Conservation (phyloP, 2,888 invertebrate species). For the Ernsta delagoae region DNA sequence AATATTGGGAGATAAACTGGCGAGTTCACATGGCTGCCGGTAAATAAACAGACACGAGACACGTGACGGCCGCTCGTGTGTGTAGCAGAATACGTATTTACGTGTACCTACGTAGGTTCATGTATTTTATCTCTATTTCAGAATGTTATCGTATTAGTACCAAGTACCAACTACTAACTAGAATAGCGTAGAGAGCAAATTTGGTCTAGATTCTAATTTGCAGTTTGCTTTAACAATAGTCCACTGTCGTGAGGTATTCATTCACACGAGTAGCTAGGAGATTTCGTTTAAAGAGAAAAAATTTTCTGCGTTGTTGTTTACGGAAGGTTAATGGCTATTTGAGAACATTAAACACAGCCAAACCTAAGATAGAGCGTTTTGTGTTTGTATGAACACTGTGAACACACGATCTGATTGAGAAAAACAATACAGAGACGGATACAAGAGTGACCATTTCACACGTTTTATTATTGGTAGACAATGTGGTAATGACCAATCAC, state of each 20-base stretch:
- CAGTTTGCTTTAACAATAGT: conserved; percentile 27
- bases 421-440: too few species aligned
- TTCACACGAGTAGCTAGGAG: background rate
- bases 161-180: too few species aligned
- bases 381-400: conserved; percentile 38
- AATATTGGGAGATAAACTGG: conserved; percentile 49
- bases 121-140: conserved; percentile 33
- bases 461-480: too few species aligned
- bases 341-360: conserved; percentile 43
- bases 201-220: conserved; percentile 22
- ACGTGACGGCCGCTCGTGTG: conserved; percentile 48
- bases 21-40: conserved; percentile 54
- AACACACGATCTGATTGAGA: too few species aligned
- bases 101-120: background rate
- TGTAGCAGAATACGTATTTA: too few species aligned
- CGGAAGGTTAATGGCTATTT: conserved; percentile 21
- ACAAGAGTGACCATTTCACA: too few species aligned
- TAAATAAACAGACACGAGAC: conserved; percentile 56
- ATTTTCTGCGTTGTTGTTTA: conserved; percentile 9
- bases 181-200: conserved; percentile 14
- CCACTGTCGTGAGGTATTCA: conserved; percentile 19
- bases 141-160: conserved; percentile 13
- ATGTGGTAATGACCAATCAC: too few species aligned
- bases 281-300: conserved; percentile 7
- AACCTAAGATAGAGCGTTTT: conserved; percentile 39